Conservation (phyloP, 2,888 invertebrate genomes). For the Podotricha telesiphe region DNA sequence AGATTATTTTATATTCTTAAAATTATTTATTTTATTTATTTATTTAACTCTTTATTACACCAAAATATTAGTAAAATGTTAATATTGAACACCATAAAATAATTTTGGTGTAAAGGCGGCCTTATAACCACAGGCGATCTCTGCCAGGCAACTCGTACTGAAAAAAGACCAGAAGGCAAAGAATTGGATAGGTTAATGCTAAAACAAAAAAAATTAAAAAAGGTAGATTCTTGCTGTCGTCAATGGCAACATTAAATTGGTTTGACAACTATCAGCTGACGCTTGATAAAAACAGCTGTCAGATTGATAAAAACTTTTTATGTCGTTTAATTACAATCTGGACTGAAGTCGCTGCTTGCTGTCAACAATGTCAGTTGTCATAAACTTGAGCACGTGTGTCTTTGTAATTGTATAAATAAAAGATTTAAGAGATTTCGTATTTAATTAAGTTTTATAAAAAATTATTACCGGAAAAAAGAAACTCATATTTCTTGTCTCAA, state of each 20-base stretch:
- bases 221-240: neutral
- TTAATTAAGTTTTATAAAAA: no score
- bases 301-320: neutral
- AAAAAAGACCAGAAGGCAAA: no score
- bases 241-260: conserved; percentile 2
- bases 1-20: neutral
- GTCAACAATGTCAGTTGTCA: neutral
- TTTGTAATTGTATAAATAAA: neutral
- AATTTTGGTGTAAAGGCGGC: no score
- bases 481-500: neutral
- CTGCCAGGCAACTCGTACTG: no score
- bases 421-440: neutral
- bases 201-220: neutral
- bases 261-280: conserved; percentile 17
- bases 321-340: no score
- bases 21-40: no score
- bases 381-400: neutral
- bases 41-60: no score
- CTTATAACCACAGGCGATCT: no score
- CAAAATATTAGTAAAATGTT: no score
- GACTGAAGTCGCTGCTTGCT: neutral
- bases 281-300: neutral
- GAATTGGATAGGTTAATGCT: no score
- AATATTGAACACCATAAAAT: no score
- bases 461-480: no score